Evolutionary conservation across 2,797 vertebrate species (phyloP), one percentile per base, ranked within the genome.

Genomic region (Acanthornis magna): DNA sequence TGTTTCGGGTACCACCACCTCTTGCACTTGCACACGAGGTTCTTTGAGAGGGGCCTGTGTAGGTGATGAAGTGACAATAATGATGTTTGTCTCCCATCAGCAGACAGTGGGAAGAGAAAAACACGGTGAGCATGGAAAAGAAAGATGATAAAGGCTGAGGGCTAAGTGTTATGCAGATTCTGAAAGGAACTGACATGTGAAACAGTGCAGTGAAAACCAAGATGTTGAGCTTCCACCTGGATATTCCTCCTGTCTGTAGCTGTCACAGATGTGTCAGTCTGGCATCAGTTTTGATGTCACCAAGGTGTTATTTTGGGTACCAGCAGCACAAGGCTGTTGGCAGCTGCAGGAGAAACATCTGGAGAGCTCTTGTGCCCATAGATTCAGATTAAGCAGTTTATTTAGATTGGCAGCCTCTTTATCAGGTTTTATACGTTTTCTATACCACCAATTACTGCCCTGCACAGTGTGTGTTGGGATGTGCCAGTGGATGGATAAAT

Each of bases 391-490:
- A 70, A 62, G 38, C 42, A 29, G 38, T 27, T 20, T 54, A 43
- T 92, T 96, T 89, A 40, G 30, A 18, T 11, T 74, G 57, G 57
- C 61, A 1, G 0, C 48, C 71, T 76, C 32, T 89, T n/a, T n/a
- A 36, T 74, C 66, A 21, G 66, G 22, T 68, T 73, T 57, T 75
- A 3, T 2, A 30, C 32, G 8, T 50, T 67, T 38, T 74, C 55
- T 71, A 1, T 66, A 13, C 34, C 21, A 42, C 79, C 75, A 88
- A 38, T 82, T 79, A 19, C 32, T 87, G 42, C n/a, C 47, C 36
- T 38, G 38, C 20, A 4, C 0, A 1, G 18, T 55, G 43, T 75
- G 58, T 2, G 1, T 51, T 62, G n/a, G 32, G 61, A 50, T 0
- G 1, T 71, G 50, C n/a, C 0, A 0, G 25, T 34, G 36, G 43